Evolutionary conservation across 2,888 invertebrate genomes (phyloP), one percentile per base, ranked within the genome.

Genomic region (Yponomeuta evonymella): DNA sequence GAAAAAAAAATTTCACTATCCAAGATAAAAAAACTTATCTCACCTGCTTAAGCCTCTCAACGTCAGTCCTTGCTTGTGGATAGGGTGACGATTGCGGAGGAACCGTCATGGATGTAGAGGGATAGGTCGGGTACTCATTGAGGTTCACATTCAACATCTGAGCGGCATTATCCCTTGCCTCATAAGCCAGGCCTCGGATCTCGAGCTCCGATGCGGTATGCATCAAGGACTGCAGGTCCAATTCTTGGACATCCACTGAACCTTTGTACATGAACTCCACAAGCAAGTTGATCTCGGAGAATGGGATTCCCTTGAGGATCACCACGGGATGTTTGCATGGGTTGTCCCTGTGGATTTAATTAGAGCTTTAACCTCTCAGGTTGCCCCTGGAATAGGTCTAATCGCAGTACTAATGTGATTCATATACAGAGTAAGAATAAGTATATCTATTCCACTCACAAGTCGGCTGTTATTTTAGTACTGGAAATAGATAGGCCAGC

Each of bases 231-330:
- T 94, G 94, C 51, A 95, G 83, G 77, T 94, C 94, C 75, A 94
- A 89, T 73, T 94, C 94, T 70, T 94, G 93, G 8, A 95, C 94
- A 77, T 95, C 95, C 72, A 95, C 94, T 2, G 94, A 94, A 0
- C 95, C 95, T 75, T 94, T 94, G 83, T 95, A 95, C 94, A 95
- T 95, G 75, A 95, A 94, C 80, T 95, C 95, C 73, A 95, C 88
- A 63, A 95, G 89, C 73, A 94, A 92, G 80, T 94, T 94, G 90
- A 95, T 94, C 83, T 95, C 95, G 70, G 93, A 93, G 77, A 94
- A 93, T 0, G 94, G 93, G 43, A 95, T 94, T 70, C 94, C 94
- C 83, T 95, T 94, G 77, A 96, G 88, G 73, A 96, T 95, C 75
- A 96, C 93, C 75, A 95, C 94, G 36, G 96, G 95, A 80, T 96